Conservation (phyloP, 2,797 vertebrate species). For the Enteromius treurensis region DNA sequence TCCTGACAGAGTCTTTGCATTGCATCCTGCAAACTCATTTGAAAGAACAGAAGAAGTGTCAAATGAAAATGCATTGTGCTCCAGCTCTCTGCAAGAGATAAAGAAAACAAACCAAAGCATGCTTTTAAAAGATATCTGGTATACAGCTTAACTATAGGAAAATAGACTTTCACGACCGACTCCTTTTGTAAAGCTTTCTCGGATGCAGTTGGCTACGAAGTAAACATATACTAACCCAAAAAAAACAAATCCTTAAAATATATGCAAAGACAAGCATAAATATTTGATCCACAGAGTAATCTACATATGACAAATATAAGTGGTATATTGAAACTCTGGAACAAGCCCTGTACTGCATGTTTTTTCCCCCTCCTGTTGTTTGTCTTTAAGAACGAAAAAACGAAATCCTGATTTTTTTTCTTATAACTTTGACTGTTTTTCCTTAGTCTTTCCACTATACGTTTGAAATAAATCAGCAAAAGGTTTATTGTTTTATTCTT, state of each 20-base stretch:
- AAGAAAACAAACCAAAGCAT: conserved; percentile 81
- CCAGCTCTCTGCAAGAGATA: conserved; percentile 72
- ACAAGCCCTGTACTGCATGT: conserved; percentile 74
- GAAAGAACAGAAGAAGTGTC: conserved; percentile 66
- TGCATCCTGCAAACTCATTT: conserved; percentile 59
- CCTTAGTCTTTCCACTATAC: conserved; percentile 65
- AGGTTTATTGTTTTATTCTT: conserved; percentile 67
- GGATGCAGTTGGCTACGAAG: conserved; percentile 83
- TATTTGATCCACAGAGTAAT: conserved; percentile 86
- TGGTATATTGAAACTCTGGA: conserved; percentile 82
- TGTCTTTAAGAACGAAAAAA: conserved; percentile 72
- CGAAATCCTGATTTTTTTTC: conserved; percentile 79
- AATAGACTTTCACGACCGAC: conserved; percentile 82
- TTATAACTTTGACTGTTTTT: conserved; percentile 65
- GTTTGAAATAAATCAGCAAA: conserved; percentile 63
- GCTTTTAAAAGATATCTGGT: conserved; percentile 81
- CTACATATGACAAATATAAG: conserved; percentile 85
- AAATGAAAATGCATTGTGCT: conserved; percentile 74
- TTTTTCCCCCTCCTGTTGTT: too few relatives aligned
- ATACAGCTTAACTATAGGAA: conserved; percentile 81
- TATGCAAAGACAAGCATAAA: conserved; percentile 88
- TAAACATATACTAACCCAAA: conserved; percentile 82
- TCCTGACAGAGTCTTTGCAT: conserved; percentile 56
- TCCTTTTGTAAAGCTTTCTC: conserved; percentile 78
- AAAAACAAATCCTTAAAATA: conserved; percentile 82